These are phyloP conservation scores for Sebastes nivosus DNA, from an alignment of 2,797 vertebrate species.

Conservation along the genomic window DNA sequence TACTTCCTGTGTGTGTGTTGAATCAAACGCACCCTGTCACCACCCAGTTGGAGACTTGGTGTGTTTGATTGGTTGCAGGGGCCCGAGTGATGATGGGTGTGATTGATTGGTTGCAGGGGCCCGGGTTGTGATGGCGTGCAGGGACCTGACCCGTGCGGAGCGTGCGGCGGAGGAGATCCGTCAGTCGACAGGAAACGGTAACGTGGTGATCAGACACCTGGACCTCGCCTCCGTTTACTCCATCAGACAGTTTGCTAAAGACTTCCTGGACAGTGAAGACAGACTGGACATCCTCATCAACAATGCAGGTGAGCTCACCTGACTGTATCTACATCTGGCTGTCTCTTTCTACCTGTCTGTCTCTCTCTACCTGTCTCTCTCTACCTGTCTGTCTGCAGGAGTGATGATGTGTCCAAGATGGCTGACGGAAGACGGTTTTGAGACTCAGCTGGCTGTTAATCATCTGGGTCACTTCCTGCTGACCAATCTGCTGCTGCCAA, in stretches of 20 bases:
- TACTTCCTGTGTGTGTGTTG: background rate
- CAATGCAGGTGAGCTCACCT: conserved; percentile 77
- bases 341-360: background rate
- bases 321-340: background rate
- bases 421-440: conserved; percentile 82
- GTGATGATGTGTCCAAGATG: conserved; percentile 85
- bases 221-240: conserved; percentile 80
- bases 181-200: conserved; percentile 71
- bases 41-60: background rate
- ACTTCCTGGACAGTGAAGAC: conserved; percentile 75
- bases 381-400: conserved; percentile 54
- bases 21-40: background rate
- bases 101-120: conserved; percentile 52
- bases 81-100: background rate
- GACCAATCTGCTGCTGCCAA: conserved; percentile 78
- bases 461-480: conserved; percentile 84
- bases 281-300: conserved; percentile 83
- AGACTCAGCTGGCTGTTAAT: conserved; percentile 84
- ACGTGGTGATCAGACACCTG: conserved; percentile 77
- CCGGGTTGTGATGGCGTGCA: conserved; percentile 83
- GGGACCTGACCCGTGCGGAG: conserved; percentile 75
- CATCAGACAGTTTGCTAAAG: conserved; percentile 73
- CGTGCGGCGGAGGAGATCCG: conserved; percentile 73
- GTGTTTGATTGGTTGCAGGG: background rate
- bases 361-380: background rate